Evolutionary conservation across 2,113 vertebrate species (phyloP).

Genomic region (Cichladusa arquata): DNA sequence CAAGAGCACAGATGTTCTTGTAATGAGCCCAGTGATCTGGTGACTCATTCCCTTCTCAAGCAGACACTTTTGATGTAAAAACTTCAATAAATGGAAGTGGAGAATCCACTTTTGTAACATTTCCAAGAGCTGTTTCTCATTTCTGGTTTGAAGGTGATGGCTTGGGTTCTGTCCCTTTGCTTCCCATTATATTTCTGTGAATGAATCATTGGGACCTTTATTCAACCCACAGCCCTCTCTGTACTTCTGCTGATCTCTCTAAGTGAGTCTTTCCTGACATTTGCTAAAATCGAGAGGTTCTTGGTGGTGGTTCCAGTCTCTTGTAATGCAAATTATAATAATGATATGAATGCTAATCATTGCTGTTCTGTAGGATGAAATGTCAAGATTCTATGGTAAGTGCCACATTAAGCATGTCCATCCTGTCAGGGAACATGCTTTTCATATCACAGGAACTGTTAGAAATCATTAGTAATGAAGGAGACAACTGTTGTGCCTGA

Average conservation of each 20-base stretch:
- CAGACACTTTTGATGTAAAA: conserved; percentile 17
- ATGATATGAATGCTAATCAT: neutral
- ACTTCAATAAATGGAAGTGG: conserved; percentile 3
- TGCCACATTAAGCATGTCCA: neutral
- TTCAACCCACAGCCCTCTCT: neutral
- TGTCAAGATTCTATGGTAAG: neutral
- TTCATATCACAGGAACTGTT: neutral
- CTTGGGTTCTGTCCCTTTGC: neutral
- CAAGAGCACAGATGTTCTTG: neutral
- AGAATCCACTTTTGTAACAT: neutral
- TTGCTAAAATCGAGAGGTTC: neutral
- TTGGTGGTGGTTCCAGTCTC: neutral
- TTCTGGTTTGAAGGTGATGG: conserved; percentile 27
- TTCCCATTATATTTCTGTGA: neutral
- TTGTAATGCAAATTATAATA: neutral
- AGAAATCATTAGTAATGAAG: neutral
- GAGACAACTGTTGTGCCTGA: neutral
- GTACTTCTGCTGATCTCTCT: neutral
- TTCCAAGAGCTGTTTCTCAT: neutral
- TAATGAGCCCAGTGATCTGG: neutral
- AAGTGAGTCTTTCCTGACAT: neutral
- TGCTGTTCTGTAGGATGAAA: neutral
- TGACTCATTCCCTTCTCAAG: conserved; percentile 4
- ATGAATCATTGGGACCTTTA: neutral
- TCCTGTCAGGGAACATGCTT: neutral